Percentiles rank a stretch among this genome's conserved stretches.
Evolutionary conservation across 2,888 invertebrate genomes (phyloP).

Genomic region (Agrochola macilenta): DNA sequence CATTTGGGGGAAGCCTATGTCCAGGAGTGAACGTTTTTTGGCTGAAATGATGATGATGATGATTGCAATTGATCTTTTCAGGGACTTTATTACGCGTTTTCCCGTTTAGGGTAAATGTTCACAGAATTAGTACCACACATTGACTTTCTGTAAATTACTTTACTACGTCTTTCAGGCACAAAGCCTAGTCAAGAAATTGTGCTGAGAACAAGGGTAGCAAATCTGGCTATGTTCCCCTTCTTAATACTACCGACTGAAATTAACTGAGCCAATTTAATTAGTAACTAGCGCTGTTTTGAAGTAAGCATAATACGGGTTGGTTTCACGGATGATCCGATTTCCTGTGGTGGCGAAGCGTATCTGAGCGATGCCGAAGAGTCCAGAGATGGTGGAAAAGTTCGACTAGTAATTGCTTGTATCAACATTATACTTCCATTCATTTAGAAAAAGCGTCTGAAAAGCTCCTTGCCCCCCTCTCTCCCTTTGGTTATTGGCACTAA

Average conservation of each 20-base stretch:
- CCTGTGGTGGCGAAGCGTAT: not conserved
- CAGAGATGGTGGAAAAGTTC: not conserved
- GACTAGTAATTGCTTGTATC: not conserved
- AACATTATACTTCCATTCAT: not conserved
- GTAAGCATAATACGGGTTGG: not conserved
- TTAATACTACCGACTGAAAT: constrained; percentile 19
- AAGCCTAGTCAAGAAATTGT: constrained; percentile 51
- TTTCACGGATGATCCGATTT: too few species aligned
- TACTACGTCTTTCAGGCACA: constrained; percentile 22
- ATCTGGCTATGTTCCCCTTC: constrained; percentile 17
- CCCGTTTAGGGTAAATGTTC: too few species aligned
- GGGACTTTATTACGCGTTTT: too few species aligned
- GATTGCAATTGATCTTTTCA: too few species aligned
- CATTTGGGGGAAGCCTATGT: too few species aligned
- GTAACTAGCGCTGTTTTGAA: not conserved
- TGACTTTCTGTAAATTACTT: constrained; percentile 14
- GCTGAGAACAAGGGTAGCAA: constrained; percentile 37
- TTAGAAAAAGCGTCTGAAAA: not conserved
- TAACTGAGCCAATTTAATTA: constrained; percentile 3
- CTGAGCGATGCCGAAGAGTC: not conserved
- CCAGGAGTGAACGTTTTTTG: too few species aligned
- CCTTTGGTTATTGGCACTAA: not conserved
- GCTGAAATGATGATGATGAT: too few species aligned
- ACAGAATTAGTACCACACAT: not conserved
- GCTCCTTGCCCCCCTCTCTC: not conserved